Conservation (phyloP, 2,888 invertebrate species). For the Agrochola lota region DNA sequence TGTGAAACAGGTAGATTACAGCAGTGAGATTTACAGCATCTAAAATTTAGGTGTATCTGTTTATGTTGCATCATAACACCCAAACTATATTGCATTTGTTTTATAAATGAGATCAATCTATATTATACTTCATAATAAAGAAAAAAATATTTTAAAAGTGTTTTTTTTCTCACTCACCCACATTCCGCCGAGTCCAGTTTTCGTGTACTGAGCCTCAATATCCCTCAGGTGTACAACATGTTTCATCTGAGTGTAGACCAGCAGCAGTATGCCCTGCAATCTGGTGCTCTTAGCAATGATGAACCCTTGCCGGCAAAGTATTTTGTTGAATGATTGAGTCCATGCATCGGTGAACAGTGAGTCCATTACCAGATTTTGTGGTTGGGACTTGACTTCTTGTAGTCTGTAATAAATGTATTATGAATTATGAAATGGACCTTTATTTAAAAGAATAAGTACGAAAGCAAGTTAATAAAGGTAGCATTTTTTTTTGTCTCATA, state of each 20-base stretch:
- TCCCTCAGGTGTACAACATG: slow-evolving; percentile 95
- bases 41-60: neutral
- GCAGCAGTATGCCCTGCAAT: slow-evolving; percentile 95
- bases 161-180: slow-evolving; percentile 93
- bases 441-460: too few relatives aligned
- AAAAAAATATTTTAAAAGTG: neutral
- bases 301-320: slow-evolving; percentile 92
- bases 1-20: neutral
- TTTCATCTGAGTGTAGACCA: slow-evolving; percentile 94
- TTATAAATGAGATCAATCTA: neutral
- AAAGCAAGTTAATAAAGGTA: too few relatives aligned
- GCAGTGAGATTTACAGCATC: neutral
- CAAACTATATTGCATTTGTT: neutral
- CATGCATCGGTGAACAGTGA: slow-evolving; percentile 96
- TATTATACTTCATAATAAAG: neutral
- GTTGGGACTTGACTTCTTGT: slow-evolving; percentile 97
- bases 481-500: neutral
- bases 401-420: slow-evolving; percentile 87
- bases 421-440: neutral
- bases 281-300: slow-evolving; percentile 95
- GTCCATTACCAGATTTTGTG: slow-evolving; percentile 95
- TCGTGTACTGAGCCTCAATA: slow-evolving; percentile 96
- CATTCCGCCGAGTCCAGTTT: slow-evolving; percentile 97
- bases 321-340: slow-evolving; percentile 94
- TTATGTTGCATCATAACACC: neutral